Evolutionary conservation across 2,888 invertebrate species (phyloP).

Genomic region (Falcaria lacertinaria): DNA sequence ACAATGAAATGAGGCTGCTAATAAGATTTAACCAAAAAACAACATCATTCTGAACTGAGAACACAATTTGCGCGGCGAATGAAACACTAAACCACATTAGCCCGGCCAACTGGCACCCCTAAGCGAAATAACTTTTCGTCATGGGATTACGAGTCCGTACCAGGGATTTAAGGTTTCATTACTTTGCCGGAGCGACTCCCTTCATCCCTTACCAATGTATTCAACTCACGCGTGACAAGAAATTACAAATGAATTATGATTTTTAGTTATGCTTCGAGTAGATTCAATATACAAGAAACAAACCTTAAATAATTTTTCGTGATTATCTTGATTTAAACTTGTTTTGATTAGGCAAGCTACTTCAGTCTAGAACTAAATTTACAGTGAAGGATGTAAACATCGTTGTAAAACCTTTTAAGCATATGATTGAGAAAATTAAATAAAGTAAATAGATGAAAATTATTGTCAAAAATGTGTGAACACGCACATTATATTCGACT

Average conservation of each 20-base stretch:
- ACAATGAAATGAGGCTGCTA: conserved; percentile 22
- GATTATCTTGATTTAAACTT: too few relatives aligned
- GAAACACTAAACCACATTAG: conserved; percentile 78
- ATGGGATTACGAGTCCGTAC: conserved; percentile 76
- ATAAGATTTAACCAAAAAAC: conserved; percentile 57
- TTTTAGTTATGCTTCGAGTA: too few relatives aligned
- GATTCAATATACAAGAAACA: too few relatives aligned
- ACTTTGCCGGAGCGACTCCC: conserved; percentile 51
- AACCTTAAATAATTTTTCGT: too few relatives aligned
- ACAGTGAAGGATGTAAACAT: too few relatives aligned
- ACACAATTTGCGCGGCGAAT: conserved; percentile 71
- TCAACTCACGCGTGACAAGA: conserved; percentile 12
- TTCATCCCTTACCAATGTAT: conserved; percentile 23
- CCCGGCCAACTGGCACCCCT: conserved; percentile 74
- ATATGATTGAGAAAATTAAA: too few relatives aligned
- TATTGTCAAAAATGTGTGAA: too few relatives aligned
- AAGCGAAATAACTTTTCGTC: conserved; percentile 61
- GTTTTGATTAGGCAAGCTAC: too few relatives aligned
- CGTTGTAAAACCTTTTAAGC: too few relatives aligned
- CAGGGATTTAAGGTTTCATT: conserved; percentile 80
- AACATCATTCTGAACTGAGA: conserved; percentile 56
- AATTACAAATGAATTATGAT: conserved; percentile 1
- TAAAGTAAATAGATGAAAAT: too few relatives aligned
- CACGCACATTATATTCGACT: too few relatives aligned
- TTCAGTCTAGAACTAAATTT: too few relatives aligned